phyloP scores from a whole-genome alignment of 2,888 invertebrate species.

The Hydropsyche betteni region DNA sequence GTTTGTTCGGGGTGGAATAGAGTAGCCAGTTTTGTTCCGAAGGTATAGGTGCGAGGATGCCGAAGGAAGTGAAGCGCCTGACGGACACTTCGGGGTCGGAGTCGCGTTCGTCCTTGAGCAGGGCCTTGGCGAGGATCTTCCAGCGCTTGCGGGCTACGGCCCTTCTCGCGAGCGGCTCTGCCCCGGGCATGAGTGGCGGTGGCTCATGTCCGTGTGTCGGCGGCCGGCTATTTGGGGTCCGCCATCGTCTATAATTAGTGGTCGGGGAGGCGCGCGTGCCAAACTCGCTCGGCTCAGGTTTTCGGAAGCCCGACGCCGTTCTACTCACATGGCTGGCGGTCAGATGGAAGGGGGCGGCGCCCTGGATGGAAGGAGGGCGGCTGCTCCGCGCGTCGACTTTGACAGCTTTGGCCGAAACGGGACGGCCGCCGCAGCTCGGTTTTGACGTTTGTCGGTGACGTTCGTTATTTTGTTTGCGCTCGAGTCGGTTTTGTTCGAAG shows the following conservation, averaged over 20 bases:
- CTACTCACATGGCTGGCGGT: not conserved
- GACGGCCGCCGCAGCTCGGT: not conserved
- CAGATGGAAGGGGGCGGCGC: too few relatives aligned
- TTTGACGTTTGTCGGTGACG: not conserved
- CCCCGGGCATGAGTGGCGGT: not conserved
- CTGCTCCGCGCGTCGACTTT: not conserved
- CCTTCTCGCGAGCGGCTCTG: not conserved
- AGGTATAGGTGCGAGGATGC: slow-evolving; percentile 60
- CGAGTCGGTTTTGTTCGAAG: too few relatives aligned
- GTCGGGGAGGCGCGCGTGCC: too few relatives aligned
- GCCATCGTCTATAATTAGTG: not conserved
- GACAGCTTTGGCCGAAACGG: slow-evolving; percentile 15
- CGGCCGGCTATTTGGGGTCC: not conserved
- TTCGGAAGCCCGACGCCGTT: not conserved
- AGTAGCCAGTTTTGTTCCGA: slow-evolving; percentile 68
- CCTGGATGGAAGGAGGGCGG: too few relatives aligned
- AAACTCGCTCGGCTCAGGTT: not conserved
- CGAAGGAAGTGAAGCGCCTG: slow-evolving; percentile 69
- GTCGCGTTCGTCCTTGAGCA: slow-evolving; percentile 57
- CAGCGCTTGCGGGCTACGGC: slow-evolving; percentile 72
- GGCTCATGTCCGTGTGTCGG: not conserved
- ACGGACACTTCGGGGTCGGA: slow-evolving; percentile 60
- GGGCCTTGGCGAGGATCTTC: slow-evolving; percentile 74
- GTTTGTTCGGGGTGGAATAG: slow-evolving; percentile 64
- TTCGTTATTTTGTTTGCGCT: too few relatives aligned